These are phyloP conservation scores for Aphidoletes aphidimyza DNA, from an alignment of 2,888 invertebrate genomes.

Conservation along the genomic window DNA sequence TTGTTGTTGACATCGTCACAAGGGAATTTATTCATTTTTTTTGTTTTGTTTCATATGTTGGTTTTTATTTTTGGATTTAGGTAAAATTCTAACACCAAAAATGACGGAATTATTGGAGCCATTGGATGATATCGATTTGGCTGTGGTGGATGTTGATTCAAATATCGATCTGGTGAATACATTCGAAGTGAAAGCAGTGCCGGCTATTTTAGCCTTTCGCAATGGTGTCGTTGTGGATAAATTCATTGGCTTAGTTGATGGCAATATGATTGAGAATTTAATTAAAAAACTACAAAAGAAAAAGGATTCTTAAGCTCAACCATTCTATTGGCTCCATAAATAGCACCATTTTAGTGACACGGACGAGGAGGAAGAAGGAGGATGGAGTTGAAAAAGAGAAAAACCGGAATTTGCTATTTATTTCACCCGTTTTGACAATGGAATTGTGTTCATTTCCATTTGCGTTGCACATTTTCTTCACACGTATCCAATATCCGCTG, in stretches of 20 bases:
- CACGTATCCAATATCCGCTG: too few relatives aligned
- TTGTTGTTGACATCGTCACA: not conserved
- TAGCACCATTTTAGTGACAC: not conserved
- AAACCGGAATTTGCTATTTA: too few relatives aligned
- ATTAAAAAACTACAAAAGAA: constrained; percentile 71
- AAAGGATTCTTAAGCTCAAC: constrained; percentile 54
- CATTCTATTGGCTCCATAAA: too few relatives aligned
- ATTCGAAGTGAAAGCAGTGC: constrained; percentile 85
- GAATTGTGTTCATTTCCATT: too few relatives aligned
- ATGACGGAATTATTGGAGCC: constrained; percentile 80
- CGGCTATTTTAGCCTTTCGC: constrained; percentile 82
- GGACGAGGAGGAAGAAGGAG: too few relatives aligned
- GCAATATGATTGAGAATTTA: constrained; percentile 81
- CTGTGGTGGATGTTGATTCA: constrained; percentile 83
- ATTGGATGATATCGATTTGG: constrained; percentile 78
- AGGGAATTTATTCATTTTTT: too few relatives aligned
- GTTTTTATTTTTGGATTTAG: not conserved
- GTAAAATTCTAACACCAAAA: constrained; percentile 77
- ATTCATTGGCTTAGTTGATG: constrained; percentile 86
- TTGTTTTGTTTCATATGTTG: not conserved
- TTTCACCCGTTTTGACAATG: too few relatives aligned
- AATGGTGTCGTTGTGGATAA: constrained; percentile 87
- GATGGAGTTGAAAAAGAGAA: too few relatives aligned
- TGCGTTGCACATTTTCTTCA: too few relatives aligned
- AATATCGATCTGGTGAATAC: constrained; percentile 85